Conservation (phyloP, 2,113 vertebrate genomes). For the Anas platyrhynchos region DNA sequence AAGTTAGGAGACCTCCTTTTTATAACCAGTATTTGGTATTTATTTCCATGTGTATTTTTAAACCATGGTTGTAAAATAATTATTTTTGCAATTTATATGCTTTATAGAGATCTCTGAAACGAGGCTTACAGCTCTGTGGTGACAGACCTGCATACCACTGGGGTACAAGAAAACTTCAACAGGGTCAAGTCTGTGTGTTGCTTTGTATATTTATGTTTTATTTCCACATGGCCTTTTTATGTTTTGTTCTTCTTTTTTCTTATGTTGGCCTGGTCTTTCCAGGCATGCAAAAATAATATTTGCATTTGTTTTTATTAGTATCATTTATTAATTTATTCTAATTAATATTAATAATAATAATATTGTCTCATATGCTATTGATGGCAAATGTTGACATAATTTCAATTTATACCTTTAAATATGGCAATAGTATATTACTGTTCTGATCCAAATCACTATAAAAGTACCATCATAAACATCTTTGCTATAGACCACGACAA, state of each 20-base stretch:
- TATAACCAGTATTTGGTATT: neutral
- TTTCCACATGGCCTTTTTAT: neutral
- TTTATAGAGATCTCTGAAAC: neutral
- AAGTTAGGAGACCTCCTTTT: neutral
- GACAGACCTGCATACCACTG: neutral
- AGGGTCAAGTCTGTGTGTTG: neutral
- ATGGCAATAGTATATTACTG: neutral
- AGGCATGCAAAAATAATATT: neutral
- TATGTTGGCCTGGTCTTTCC: neutral
- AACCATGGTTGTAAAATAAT: neutral
- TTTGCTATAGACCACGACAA: neutral
- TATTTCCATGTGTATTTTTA: neutral
- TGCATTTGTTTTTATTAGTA: neutral
- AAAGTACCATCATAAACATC: constrained; percentile 14
- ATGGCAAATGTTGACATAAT: neutral
- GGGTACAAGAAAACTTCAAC: neutral
- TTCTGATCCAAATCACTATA: neutral
- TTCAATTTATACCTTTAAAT: neutral
- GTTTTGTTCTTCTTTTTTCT: neutral
- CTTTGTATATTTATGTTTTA: neutral
- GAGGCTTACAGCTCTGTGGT: neutral
- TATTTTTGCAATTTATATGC: neutral
- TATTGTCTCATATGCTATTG: too few species aligned
- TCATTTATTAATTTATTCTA: neutral
- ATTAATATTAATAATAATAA: neutral